Conservation (phyloP, 2,888 invertebrate species). For the Bombyx huttoni region DNA sequence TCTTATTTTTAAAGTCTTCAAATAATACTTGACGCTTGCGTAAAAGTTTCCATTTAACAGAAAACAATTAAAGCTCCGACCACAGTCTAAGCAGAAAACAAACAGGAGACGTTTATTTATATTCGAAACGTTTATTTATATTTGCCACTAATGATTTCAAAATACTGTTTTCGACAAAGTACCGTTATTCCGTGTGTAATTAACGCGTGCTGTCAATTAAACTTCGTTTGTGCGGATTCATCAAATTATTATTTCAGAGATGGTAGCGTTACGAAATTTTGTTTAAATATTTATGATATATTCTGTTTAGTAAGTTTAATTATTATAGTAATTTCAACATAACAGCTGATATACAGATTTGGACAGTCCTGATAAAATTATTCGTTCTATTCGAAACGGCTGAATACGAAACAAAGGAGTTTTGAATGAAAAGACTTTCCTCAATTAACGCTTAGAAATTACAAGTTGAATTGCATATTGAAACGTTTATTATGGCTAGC, state of each 20-base stretch:
- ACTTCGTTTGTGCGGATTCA: constrained; percentile 12
- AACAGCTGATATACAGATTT: too few species aligned
- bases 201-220: constrained; percentile 9
- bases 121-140: constrained; percentile 3
- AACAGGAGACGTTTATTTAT: constrained; percentile 2
- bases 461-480: background rate
- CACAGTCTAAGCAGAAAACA: background rate
- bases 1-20: too few species aligned
- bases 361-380: too few species aligned
- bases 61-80: background rate
- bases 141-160: constrained; percentile 15
- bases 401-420: background rate
- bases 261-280: constrained; percentile 1
- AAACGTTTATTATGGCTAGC: constrained; percentile 14
- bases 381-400: background rate
- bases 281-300: background rate
- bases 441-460: background rate
- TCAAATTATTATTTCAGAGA: constrained; percentile 8
- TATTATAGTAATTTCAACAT: background rate
- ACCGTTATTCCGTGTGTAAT: constrained; percentile 9
- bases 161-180: constrained; percentile 10
- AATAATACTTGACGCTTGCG: background rate
- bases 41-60: background rate
- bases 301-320: background rate
- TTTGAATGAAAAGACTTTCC: background rate